Evolutionary conservation across 2,113 vertebrate genomes (phyloP), one percentile per base, ranked within the genome.

Genomic region (Gobius niger): DNA sequence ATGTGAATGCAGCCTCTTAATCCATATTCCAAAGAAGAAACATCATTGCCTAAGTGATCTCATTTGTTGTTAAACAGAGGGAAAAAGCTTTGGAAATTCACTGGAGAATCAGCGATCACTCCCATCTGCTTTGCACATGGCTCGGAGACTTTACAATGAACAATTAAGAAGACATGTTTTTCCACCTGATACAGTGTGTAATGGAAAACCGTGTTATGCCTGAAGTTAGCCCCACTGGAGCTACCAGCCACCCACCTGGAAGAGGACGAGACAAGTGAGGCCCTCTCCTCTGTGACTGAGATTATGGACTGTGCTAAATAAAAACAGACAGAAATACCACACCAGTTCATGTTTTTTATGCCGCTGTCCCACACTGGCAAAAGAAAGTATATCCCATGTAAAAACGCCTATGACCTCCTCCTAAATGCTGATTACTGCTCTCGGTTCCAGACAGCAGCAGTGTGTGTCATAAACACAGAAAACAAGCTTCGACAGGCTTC

Each of bases 101-200:
- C 62, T 70, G 65, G 63, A 65, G 68, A 74, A 74, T 49, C 68
- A 44, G 1, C 59, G 18, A 62, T 76, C 53, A 64, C 67, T 62
- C 76, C 75, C 88, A 89, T 91, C 88, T 91, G 90, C 65, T 64
- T 63, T 19, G 69, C 90, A 89, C 15, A 79, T 89, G 87, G 44
- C 46, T 51, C 61, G 40, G 18, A 59, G 12, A 53, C 53, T 83
- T 76, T 74, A 66, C 69, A 75, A 72, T 51, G 65, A 79, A 24
- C 67, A 81, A 88, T 88, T 90, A 80, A 65, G 60, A 69, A 75
- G 73, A 77, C 64, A 24, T 71, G 73, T 72, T 85, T 73, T 83
- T 80, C 77, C 46, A 85, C 78, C 84, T 88, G 75, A 90, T 63
- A 62, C 76, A 51, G 68, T 81, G 77, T 82, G 84, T 80, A 87